Evolutionary conservation across 2,797 vertebrate species (phyloP).

Genomic region (Cyprinodon diabolis): DNA sequence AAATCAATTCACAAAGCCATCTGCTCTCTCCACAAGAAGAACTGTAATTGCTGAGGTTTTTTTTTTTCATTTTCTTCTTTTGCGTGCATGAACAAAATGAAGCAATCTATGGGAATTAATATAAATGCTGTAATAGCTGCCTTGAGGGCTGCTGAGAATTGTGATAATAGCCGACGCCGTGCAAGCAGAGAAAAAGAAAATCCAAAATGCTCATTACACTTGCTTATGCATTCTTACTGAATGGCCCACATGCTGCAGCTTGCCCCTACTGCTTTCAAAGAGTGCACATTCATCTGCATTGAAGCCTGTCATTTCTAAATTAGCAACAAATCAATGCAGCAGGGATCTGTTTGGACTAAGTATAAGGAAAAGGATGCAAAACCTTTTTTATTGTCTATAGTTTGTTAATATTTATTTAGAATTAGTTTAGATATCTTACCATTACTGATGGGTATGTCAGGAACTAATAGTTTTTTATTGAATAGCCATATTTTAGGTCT

Average conservation of each 20-base stretch:
- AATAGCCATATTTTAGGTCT: neutral
- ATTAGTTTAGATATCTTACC: neutral
- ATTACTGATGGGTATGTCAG: neutral
- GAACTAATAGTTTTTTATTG: neutral
- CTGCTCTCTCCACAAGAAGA: conserved; percentile 41
- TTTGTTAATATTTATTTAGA: neutral
- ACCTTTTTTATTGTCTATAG: conserved; percentile 27
- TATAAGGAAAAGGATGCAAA: conserved; percentile 47
- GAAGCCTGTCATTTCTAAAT: conserved; percentile 48
- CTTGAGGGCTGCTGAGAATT: conserved; percentile 71
- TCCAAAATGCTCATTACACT: conserved; percentile 77
- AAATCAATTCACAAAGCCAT: conserved; percentile 27
- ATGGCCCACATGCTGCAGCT: conserved; percentile 70
- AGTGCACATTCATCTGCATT: conserved; percentile 48
- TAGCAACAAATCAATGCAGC: conserved; percentile 35
- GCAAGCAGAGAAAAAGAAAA: conserved; percentile 64
- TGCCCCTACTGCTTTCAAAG: conserved; percentile 61
- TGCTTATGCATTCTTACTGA: conserved; percentile 77
- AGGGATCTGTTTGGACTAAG: conserved; percentile 29
- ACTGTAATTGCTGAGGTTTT: conserved; percentile 61
- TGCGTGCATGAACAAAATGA: conserved; percentile 77
- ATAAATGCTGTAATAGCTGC: conserved; percentile 82
- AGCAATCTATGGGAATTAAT: conserved; percentile 78
- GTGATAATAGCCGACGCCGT: conserved; percentile 81
- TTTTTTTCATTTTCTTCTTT: conserved; percentile 25